Evolutionary conservation across 2,797 vertebrate genomes (phyloP).

Genomic region (Echeneis naucrates): DNA sequence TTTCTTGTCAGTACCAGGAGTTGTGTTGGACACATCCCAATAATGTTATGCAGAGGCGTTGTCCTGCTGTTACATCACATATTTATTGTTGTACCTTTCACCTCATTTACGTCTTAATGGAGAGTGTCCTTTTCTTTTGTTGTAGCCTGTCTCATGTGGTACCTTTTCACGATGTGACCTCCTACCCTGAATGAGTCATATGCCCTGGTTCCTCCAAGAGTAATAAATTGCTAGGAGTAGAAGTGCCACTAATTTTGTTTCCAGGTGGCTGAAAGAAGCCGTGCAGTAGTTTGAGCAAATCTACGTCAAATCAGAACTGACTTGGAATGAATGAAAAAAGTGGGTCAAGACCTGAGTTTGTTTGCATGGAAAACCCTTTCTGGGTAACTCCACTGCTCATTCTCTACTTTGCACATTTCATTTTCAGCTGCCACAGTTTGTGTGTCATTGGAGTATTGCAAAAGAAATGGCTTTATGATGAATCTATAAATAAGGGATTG

Average conservation of each 20-base stretch:
- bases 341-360: constrained; percentile 5
- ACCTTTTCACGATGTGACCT: constrained; percentile 73
- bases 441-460: neutral
- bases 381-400: neutral
- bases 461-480: neutral
- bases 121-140: constrained; percentile 54
- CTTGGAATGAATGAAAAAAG: constrained; percentile 22
- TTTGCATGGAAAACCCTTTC: neutral
- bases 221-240: constrained; percentile 54
- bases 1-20: constrained; percentile 21
- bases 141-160: constrained; percentile 63
- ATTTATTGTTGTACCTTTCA: constrained; percentile 53
- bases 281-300: constrained; percentile 29
- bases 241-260: constrained; percentile 71
- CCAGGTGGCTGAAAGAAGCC: constrained; percentile 59
- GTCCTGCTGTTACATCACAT: constrained; percentile 38
- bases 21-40: constrained; percentile 17
- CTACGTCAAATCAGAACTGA: constrained; percentile 26
- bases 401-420: constrained; percentile 1
- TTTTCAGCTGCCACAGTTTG: constrained; percentile 8
- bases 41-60: neutral
- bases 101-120: constrained; percentile 40
- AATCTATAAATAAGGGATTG: neutral
- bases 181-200: constrained; percentile 71
- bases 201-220: constrained; percentile 60